Evolutionary conservation across 2,888 invertebrate species (phyloP), one percentile per base, ranked within the genome.

Genomic region (Dioctria rufipes): DNA sequence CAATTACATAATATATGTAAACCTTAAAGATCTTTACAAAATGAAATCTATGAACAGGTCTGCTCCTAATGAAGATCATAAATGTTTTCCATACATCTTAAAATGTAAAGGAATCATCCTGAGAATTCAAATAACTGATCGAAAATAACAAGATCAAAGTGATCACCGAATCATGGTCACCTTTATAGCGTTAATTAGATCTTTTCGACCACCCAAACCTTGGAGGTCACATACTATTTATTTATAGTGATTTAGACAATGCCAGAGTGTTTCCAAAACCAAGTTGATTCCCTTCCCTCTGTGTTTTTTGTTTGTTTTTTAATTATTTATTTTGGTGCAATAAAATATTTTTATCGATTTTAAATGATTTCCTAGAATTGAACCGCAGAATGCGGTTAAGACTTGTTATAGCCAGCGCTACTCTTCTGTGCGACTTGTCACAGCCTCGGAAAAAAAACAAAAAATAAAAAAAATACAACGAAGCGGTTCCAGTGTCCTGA

Each of bases 151-250:
- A 49, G 65, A 42, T 65, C 65, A 42, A 37, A 40, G 42, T 65
- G 65, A 65, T 65, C 65, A 13, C n/a, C 65, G 65, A 65, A 65
- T 65, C 40, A 65, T 65, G 65, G 42, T 42, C 65, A 65, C 65
- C 40, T 81, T 75, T 60, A 75, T 87, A 87, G 88, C 88, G 88
- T 88, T 88, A 88, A 88, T 88, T 87, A 88, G 88, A 88, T 88
- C 88, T 87, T 88, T 88, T 85, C 86, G 87, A 85, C 87, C 88
- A 88, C 88, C 88, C 88, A 87, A 61, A 75, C 58, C 42, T 69
- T 8, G n/a, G 11, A 54, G 69, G 67, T 67, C 54, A 49, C 37
- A 11, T 40, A 51, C 49, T 63, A 60, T 13, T 77, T 42, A 11
- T 25, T 25, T 25, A 25, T 25, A 25, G 25, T 25, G 25, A 25